phyloP scores from a whole-genome alignment of 1,140 invertebrate species.

The Drosophila eugracilis region DNA sequence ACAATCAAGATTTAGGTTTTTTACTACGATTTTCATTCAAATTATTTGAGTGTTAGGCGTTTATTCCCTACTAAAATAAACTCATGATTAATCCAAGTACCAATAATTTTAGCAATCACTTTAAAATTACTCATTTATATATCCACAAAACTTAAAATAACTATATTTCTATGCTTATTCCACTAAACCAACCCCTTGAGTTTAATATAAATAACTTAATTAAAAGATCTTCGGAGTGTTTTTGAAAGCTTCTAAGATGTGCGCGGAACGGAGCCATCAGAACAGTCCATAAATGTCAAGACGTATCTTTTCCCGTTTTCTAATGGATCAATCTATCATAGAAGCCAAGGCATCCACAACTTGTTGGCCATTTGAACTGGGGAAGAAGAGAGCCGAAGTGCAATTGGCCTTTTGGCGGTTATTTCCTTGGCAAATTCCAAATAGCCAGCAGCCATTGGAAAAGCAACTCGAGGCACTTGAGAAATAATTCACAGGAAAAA shows the following conservation, averaged over 20 bases:
- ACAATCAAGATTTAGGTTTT: no score
- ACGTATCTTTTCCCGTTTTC: neutral
- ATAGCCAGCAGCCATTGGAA: conserved; percentile 45
- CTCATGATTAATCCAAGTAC: no score
- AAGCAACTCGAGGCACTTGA: conserved; percentile 36
- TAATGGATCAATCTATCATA: conserved; percentile 10
- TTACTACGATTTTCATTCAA: no score
- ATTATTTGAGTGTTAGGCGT: no score
- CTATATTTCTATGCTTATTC: no score
- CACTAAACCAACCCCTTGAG: no score
- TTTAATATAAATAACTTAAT: no score
- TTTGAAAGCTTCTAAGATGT: neutral
- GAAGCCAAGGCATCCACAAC: conserved; percentile 23
- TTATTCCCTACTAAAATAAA: no score
- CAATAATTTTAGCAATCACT: no score
- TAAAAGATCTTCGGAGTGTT: neutral
- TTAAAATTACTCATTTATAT: no score
- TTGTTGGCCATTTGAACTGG: conserved; percentile 20
- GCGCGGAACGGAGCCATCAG: neutral
- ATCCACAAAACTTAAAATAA: no score
- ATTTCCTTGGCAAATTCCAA: conserved; percentile 39
- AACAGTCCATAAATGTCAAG: neutral
- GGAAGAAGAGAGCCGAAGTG: conserved; percentile 15
- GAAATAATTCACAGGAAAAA: conserved; percentile 8
- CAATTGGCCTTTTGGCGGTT: conserved; percentile 27